Conservation (phyloP, 2,888 invertebrate species). For the Apoderus coryli region DNA sequence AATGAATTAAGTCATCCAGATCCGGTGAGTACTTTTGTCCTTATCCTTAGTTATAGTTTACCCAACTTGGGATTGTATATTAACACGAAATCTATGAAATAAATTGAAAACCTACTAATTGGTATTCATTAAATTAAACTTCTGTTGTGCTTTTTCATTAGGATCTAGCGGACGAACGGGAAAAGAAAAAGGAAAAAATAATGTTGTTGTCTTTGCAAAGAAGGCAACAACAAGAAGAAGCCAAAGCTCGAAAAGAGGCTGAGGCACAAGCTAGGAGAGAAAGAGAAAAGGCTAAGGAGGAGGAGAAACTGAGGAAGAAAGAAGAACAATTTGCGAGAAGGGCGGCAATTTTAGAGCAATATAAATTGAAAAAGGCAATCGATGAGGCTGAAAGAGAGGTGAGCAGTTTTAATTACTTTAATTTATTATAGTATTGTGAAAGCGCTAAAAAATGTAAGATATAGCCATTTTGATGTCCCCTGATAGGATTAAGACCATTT, state of each 20-base stretch:
- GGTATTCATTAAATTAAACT: no score
- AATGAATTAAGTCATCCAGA: conserved; percentile 49
- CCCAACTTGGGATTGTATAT: no score
- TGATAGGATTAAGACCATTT: no score
- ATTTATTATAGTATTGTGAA: no score
- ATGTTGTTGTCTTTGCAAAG: conserved; percentile 80
- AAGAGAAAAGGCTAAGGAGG: conserved; percentile 58
- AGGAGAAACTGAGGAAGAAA: conserved; percentile 58
- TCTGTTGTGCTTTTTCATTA: no score
- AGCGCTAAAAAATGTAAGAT: no score
- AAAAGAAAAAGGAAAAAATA: conserved; percentile 81
- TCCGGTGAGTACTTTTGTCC: conserved; percentile 38
- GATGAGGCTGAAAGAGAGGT: conserved; percentile 85
- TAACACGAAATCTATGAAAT: no score
- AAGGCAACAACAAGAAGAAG: conserved; percentile 81
- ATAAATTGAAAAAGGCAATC: conserved; percentile 83
- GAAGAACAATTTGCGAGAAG: conserved; percentile 77
- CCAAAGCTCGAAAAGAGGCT: conserved; percentile 69
- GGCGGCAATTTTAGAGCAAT: conserved; percentile 80
- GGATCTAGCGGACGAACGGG: conserved; percentile 82
- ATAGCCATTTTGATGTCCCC: no score
- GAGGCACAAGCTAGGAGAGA: conserved; percentile 63
- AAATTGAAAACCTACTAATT: no score
- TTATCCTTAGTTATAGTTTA: not conserved
- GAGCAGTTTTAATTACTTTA: no score